Percentiles rank a stretch among this genome's conserved stretches.
Evolutionary conservation across 2,888 invertebrate genomes (phyloP).

Genomic region (Drosophila siamana): DNA sequence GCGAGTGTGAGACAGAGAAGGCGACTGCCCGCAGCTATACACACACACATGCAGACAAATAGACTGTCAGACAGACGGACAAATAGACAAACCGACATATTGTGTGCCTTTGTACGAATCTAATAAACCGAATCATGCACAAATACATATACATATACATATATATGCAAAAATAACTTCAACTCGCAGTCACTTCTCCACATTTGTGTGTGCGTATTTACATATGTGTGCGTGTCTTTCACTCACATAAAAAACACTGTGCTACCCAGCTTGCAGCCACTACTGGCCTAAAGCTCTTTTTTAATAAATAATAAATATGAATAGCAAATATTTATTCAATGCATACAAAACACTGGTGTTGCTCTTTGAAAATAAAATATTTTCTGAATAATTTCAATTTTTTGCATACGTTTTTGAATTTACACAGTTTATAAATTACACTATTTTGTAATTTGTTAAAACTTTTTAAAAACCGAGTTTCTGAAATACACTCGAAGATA

Average conservation of each 20-base stretch:
- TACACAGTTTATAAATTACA: neutral
- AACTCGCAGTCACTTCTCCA: constrained; percentile 44
- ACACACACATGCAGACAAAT: constrained; percentile 39
- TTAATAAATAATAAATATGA: constrained; percentile 1
- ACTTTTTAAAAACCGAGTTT: too few relatives aligned
- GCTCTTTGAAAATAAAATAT: neutral
- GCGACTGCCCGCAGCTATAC: constrained; percentile 49
- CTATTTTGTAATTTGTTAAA: neutral
- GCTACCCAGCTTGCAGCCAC: constrained; percentile 38
- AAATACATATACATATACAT: constrained; percentile 25
- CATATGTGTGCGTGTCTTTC: constrained; percentile 50
- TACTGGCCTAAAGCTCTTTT: neutral
- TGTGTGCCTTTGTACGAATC: constrained; percentile 77
- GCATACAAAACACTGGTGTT: neutral
- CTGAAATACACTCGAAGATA: too few relatives aligned
- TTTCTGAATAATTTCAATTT: neutral
- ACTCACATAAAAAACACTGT: constrained; percentile 49
- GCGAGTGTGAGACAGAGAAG: constrained; percentile 10
- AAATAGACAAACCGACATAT: constrained; percentile 65
- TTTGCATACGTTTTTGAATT: neutral
- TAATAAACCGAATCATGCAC: constrained; percentile 76
- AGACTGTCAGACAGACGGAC: constrained; percentile 30
- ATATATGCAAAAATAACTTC: constrained; percentile 72
- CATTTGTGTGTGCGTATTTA: constrained; percentile 40
- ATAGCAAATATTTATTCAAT: neutral